Conservation (phyloP, 2,797 vertebrate genomes). For the Melanotaenia parkinsoni region DNA sequence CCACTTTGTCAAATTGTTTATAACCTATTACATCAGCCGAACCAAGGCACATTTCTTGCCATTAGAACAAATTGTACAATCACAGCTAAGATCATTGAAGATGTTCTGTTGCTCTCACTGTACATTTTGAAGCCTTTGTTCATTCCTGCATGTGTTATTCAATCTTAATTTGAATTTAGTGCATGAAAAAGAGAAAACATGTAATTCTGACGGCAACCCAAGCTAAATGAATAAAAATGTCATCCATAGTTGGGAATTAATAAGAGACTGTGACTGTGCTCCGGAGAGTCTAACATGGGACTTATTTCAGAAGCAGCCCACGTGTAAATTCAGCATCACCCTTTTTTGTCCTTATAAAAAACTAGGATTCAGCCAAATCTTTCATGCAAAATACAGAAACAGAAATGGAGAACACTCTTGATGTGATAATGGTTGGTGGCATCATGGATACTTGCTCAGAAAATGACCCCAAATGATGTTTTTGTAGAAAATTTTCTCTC, state of each 20-base stretch:
- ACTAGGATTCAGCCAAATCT: constrained; percentile 24
- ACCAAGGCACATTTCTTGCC: constrained; percentile 11
- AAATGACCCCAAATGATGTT: constrained; percentile 46
- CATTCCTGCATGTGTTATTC: constrained; percentile 5
- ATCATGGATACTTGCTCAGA: constrained; percentile 33
- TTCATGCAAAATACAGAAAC: constrained; percentile 33
- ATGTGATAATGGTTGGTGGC: constrained; percentile 36
- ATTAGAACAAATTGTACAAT: constrained; percentile 40
- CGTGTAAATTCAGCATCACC: constrained; percentile 26
- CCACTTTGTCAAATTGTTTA: constrained; percentile 51
- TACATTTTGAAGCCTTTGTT: constrained; percentile 24
- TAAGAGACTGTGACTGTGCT: constrained; percentile 23
- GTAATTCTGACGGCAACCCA: constrained; percentile 7
- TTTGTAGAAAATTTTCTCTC: constrained; percentile 31
- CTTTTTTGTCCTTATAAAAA: constrained; percentile 48
- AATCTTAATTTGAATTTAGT: constrained; percentile 1
- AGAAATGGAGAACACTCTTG: constrained; percentile 30
- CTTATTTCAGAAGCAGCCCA: constrained; percentile 49
- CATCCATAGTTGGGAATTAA: constrained; percentile 14
- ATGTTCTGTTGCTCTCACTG: constrained; percentile 24
- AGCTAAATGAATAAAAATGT: constrained; percentile 9
- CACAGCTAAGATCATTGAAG: constrained; percentile 41
- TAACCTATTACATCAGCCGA: constrained; percentile 31
- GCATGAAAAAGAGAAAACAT: neutral
- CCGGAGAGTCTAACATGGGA: constrained; percentile 25